Evolutionary conservation across 2,888 invertebrate genomes (phyloP).

Genomic region (Drosophila meridiana): DNA sequence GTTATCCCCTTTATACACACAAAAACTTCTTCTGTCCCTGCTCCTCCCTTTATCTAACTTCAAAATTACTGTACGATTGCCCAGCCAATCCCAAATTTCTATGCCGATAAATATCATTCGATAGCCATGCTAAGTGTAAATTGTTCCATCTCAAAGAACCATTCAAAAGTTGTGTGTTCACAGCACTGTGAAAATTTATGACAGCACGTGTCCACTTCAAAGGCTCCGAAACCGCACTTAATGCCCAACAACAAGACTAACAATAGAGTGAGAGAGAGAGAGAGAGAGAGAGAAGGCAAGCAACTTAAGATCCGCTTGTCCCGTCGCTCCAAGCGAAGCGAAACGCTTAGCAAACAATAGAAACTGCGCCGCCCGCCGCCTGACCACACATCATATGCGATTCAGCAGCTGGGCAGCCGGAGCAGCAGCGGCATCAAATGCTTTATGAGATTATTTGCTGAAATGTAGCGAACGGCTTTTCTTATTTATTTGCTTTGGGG

Average conservation of each 20-base stretch:
- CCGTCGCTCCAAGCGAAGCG: constrained; percentile 47
- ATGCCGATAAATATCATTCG: constrained; percentile 23
- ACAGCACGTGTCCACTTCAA: constrained; percentile 70
- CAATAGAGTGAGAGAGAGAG: background rate
- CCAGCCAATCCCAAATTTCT: too few species aligned
- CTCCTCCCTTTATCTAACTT: background rate
- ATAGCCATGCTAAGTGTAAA: constrained; percentile 23
- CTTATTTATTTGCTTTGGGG: constrained; percentile 76
- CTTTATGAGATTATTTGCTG: constrained; percentile 82
- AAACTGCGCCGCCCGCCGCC: constrained; percentile 14
- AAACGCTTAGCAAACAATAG: constrained; percentile 80
- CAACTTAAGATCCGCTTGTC: constrained; percentile 24
- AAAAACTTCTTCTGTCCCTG: too few species aligned
- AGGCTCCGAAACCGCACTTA: constrained; percentile 68
- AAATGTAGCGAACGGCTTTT: constrained; percentile 73
- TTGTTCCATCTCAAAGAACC: constrained; percentile 20
- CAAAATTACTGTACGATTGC: background rate
- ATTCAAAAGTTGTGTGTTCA: constrained; percentile 28
- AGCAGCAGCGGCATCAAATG: constrained; percentile 67
- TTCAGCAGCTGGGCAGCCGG: constrained; percentile 68
- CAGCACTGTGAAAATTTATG: constrained; percentile 64
- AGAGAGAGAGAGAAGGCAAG: background rate
- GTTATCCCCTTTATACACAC: too few species aligned
- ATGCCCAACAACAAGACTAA: constrained; percentile 34
- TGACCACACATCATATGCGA: constrained; percentile 69